Percentiles rank a stretch among this genome's conserved stretches.
Evolutionary conservation across 2,888 invertebrate species (phyloP).

Genomic region (Pristionchus fissidentatus): DNA sequence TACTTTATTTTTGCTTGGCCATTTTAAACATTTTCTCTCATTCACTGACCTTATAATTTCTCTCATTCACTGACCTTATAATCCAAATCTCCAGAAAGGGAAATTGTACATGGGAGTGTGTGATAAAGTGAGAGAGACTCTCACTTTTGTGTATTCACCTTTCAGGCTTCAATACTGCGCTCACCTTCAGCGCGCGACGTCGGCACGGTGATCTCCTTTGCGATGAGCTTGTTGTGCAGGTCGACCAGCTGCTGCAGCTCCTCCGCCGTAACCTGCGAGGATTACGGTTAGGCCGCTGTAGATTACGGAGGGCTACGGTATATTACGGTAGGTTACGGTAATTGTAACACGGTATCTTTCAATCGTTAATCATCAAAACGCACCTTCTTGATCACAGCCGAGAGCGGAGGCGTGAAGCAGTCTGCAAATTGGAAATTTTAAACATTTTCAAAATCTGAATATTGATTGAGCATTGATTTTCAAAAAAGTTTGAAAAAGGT

Average conservation of each 20-base stretch:
- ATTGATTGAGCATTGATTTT: too few relatives aligned
- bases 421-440: not conserved
- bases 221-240: conserved; percentile 31
- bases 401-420: conserved; percentile 31
- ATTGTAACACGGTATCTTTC: not conserved
- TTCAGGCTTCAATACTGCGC: not conserved
- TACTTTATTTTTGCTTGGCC: too few relatives aligned
- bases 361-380: not conserved
- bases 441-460: not conserved
- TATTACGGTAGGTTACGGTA: too few relatives aligned
- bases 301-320: not conserved
- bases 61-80: too few relatives aligned
- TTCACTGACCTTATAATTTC: too few relatives aligned
- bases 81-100: too few relatives aligned
- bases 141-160: too few relatives aligned
- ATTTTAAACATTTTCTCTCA: too few relatives aligned
- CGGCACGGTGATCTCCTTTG: not conserved
- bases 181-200: not conserved
- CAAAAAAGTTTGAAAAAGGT: not conserved
- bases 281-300: not conserved
- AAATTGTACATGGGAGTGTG: too few relatives aligned
- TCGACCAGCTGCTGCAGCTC: conserved; percentile 29
- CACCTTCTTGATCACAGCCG: conserved; percentile 8
- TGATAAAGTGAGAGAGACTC: too few relatives aligned
- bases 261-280: not conserved